phyloP scores from a whole-genome alignment of 2,797 vertebrate species.

The Propithecus perrieri region DNA sequence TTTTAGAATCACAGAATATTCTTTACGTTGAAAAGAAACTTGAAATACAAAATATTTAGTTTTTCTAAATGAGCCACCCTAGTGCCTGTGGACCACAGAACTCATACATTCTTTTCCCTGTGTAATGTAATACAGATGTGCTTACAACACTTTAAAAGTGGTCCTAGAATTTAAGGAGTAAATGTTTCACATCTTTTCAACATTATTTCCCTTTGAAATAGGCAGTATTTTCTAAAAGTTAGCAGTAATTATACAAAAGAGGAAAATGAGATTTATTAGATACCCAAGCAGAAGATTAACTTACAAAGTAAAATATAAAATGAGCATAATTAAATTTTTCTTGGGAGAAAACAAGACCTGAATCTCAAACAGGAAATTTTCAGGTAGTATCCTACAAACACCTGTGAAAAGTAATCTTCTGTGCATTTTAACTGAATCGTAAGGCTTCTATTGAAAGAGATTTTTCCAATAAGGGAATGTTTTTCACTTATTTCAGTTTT shows the following conservation, averaged over 20 bases:
- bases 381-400: background rate
- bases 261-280: slow-evolving; percentile 20
- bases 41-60: slow-evolving; percentile 34
- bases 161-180: slow-evolving; percentile 56
- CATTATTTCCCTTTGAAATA: slow-evolving; percentile 64
- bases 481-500: slow-evolving; percentile 32
- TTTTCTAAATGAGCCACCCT: slow-evolving; percentile 41
- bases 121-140: slow-evolving; percentile 62
- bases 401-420: background rate
- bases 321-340: slow-evolving; percentile 29
- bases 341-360: slow-evolving; percentile 37
- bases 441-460: background rate
- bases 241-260: slow-evolving; percentile 47
- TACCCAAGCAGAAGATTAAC: background rate
- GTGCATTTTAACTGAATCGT: background rate
- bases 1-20: slow-evolving; percentile 44
- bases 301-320: slow-evolving; percentile 52
- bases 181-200: slow-evolving; percentile 69
- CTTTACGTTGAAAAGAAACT: slow-evolving; percentile 38
- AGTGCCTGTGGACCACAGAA: slow-evolving; percentile 4
- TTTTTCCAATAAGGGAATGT: slow-evolving; percentile 44
- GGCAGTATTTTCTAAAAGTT: background rate
- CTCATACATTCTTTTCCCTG: background rate
- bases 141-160: slow-evolving; percentile 53
- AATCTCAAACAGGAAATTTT: slow-evolving; percentile 53